Conservation (phyloP, 2,888 invertebrate genomes). For the Melitaea athalia region DNA sequence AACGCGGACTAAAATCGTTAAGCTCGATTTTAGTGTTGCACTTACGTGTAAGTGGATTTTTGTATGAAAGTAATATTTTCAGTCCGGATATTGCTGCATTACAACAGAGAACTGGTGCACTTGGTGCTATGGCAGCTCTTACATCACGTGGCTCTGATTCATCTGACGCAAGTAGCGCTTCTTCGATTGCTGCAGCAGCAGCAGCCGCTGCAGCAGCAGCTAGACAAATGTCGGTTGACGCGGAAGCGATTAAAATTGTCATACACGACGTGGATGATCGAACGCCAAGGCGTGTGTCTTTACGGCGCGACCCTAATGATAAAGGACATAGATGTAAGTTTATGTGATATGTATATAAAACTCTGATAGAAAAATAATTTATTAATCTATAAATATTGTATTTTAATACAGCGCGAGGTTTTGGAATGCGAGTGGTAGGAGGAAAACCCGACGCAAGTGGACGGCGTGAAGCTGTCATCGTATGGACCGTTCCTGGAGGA, state of each 20-base stretch:
- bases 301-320: constrained; percentile 90
- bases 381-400: background rate
- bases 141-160: constrained; percentile 64
- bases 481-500: constrained; percentile 95
- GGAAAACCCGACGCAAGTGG: constrained; percentile 94
- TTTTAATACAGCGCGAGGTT: constrained; percentile 87
- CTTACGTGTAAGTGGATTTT: no score
- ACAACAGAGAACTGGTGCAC: constrained; percentile 82
- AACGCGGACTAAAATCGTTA: no score
- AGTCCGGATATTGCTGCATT: constrained; percentile 89
- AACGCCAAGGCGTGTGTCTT: constrained; percentile 87
- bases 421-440: constrained; percentile 97
- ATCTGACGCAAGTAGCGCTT: constrained; percentile 62
- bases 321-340: constrained; percentile 93
- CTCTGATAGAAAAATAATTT: background rate
- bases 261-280: constrained; percentile 95
- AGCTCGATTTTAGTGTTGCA: no score
- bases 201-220: constrained; percentile 84
- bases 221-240: constrained; percentile 93
- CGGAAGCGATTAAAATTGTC: constrained; percentile 95
- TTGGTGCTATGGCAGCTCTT: constrained; percentile 73
- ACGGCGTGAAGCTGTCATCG: constrained; percentile 93
- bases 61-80: constrained; percentile 23
- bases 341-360: background rate
- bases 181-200: constrained; percentile 63